Evolutionary conservation across 2,797 vertebrate genomes (phyloP), one percentile per base, ranked within the genome.

Genomic region (Thunnus albacares): DNA sequence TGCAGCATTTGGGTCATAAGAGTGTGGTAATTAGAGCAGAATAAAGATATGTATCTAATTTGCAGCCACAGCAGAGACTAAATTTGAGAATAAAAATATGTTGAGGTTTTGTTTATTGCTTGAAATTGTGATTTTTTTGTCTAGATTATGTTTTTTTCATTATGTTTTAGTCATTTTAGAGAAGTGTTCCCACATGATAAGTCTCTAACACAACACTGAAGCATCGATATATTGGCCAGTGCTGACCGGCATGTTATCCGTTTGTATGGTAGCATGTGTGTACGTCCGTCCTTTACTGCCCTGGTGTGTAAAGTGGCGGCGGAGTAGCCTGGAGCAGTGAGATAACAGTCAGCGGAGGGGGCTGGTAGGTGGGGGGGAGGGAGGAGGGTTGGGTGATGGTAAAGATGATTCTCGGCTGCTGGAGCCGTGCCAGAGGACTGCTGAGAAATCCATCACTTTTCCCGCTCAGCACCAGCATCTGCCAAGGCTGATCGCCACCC

Each of bases 401-500:
- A 55, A 63, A 71, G 49, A 72, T 75, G 75, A 52, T 67, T 70
- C 85, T 71, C 70, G 30, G 86, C 67, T 83, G 80, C 77, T 93
- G 93, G 92, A 92, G 64, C 55, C 28, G 28, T 35, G 87, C 93
- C 93, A 93, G 80, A 88, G 71, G 59, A 80, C 85, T 66, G 76
- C 85, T 87, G 87, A 93, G 91, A 92, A 94, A 93, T 93, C 88
- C 86, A 90, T 93, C 89, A 89, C 92, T 90, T 92, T 89, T 82
- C 89, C 79, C 81, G 77, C 89, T 86, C 85, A 63, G 72, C 75
- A 60, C 74, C 75, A 67, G 77, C 71, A 83, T 85, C 79, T 79
- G 88, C 78, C 57, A 45, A 61, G 65, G 35, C 71, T 22, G 80
- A 85, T 62, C 69, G 0, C 63, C 43, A 60, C 65, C 7, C 61